phyloP scores from a whole-genome alignment of 2,113 vertebrate genomes.

The Taurulus bubalis region DNA sequence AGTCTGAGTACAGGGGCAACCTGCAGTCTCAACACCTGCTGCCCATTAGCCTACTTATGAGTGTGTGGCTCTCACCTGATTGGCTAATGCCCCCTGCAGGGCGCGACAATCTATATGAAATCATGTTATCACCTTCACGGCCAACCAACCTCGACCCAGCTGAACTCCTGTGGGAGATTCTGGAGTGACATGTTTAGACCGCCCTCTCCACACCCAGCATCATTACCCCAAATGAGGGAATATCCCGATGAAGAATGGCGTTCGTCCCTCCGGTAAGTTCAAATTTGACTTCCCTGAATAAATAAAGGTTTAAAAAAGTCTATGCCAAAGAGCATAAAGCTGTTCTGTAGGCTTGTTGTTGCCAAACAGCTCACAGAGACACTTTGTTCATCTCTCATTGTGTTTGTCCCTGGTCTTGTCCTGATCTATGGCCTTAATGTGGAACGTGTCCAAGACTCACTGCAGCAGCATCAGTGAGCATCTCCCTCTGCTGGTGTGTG shows the following conservation, averaged over 20 bases:
- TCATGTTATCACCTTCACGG: neutral
- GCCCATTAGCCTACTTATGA: neutral
- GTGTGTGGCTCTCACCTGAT: neutral
- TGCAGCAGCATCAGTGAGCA: neutral
- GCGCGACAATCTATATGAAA: too few species aligned
- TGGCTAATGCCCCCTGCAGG: neutral
- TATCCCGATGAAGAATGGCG: too few species aligned
- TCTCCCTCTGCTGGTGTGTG: neutral
- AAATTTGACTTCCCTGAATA: neutral
- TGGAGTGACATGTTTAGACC: neutral
- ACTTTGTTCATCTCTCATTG: neutral
- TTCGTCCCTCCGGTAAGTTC: too few species aligned
- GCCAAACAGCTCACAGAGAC: neutral
- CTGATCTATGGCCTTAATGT: neutral
- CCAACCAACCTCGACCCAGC: neutral
- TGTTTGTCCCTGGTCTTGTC: neutral
- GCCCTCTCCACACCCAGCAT: neutral
- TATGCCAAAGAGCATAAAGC: neutral
- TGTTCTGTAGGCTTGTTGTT: neutral
- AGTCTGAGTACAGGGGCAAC: neutral
- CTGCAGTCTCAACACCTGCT: neutral
- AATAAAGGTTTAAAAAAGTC: neutral
- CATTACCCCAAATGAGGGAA: too few species aligned
- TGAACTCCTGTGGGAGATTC: neutral
- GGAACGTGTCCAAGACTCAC: neutral